Evolutionary conservation across 2,888 invertebrate species (phyloP), one percentile per base, ranked within the genome.

Genomic region (Euphydryas editha): DNA sequence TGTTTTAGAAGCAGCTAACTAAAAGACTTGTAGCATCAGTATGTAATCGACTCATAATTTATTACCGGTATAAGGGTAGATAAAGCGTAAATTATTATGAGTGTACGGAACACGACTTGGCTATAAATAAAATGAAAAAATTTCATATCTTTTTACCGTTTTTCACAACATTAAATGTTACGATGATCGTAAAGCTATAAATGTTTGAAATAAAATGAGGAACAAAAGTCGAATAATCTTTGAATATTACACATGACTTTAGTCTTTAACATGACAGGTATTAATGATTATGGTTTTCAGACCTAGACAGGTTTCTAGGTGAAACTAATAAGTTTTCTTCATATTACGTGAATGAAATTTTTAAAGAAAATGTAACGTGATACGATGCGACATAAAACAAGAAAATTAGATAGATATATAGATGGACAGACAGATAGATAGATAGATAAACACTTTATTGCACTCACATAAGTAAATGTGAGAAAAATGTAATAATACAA

Each of bases 181-280:
- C 63, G 44, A 42, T 59, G 39, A 47, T 57, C 63, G 51, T 64
- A 64, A 64, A 64, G 36, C 39, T 49, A 59, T 64, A 51, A 59
- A 64, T 58, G 63, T 51, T 59, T 17, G 51, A 39, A 51, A 59
- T 59, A 59, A 58, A 59, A 30, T 59, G 58, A 36, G 30, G 21
- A 64, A 51, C 51, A 64, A 51, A 63, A 49, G 49, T 58, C 49
- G 51, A 64, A 64, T 59, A 57, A 57, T 57, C 39, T 56, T 21
- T 47, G 37, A 62, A 57, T 57, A 62, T 37, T 15, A 6, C 15
- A 2, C n/a, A 5, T 24, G 7, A 54, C 18, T 18, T 10, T n/a
- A n/a, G n/a, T n/a, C n/a, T n/a, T n/a, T 20, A 56, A 56, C 21
- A 37, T 21, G 15, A 7, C 20, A 20, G 49, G 7, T 15, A 24